phyloP scores from a whole-genome alignment of 2,888 invertebrate genomes.

The Synanthedon tipuliformis region DNA sequence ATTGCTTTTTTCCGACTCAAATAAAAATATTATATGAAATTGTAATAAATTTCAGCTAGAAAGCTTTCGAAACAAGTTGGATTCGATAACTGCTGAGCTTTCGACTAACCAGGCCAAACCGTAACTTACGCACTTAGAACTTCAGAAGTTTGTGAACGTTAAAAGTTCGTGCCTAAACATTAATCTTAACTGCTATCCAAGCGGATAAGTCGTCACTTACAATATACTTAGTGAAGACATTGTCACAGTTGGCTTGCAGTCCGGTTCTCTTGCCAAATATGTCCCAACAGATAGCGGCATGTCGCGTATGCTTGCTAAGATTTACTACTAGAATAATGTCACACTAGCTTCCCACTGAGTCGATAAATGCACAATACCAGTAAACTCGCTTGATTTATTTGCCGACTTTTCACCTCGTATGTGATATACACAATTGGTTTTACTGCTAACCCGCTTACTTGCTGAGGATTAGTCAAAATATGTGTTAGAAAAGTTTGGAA shows the following conservation, averaged over 20 bases:
- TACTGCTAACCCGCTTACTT: background rate
- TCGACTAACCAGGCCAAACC: background rate
- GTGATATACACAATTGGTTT: background rate
- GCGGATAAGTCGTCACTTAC: slow-evolving; percentile 3
- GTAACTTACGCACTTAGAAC: background rate
- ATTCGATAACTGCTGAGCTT: background rate
- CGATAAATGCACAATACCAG: background rate
- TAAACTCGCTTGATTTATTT: background rate
- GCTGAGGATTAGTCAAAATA: too few species aligned
- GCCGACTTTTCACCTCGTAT: background rate
- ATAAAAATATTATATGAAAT: too few species aligned
- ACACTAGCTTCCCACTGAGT: slow-evolving; percentile 21
- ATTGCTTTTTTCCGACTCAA: too few species aligned
- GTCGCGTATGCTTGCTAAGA: slow-evolving; percentile 18
- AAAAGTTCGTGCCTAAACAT: background rate
- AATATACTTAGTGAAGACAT: slow-evolving; percentile 18
- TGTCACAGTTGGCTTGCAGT: slow-evolving; percentile 59
- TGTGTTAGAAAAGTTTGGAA: too few species aligned
- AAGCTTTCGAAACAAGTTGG: too few species aligned
- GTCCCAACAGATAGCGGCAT: slow-evolving; percentile 48
- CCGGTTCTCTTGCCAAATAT: slow-evolving; percentile 58
- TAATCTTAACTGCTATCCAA: background rate
- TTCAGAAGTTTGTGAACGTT: background rate
- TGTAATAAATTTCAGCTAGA: too few species aligned
- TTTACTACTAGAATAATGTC: slow-evolving; percentile 49